phyloP scores from a whole-genome alignment of 2,888 invertebrate genomes.

The Latheticus oryzae region DNA sequence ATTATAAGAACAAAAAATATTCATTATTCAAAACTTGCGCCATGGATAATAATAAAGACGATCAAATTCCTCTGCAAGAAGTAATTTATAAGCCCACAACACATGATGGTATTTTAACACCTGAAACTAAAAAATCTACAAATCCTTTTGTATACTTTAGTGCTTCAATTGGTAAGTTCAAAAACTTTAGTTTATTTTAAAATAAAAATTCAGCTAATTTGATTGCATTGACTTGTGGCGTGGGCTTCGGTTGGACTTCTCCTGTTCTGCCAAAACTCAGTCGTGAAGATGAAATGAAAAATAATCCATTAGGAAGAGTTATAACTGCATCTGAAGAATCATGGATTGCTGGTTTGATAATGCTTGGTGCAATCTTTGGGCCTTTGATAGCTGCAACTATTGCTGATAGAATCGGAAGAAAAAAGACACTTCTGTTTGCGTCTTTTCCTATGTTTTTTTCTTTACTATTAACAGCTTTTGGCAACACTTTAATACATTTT shows the following conservation, averaged over 20 bases:
- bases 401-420: constrained; percentile 68
- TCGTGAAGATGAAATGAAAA: neutral
- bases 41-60: constrained; percentile 1
- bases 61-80: constrained; percentile 14
- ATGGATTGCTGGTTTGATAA: constrained; percentile 50
- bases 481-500: constrained; percentile 45
- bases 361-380: constrained; percentile 51
- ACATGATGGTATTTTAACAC: neutral
- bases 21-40: too few species aligned
- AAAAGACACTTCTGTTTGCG: constrained; percentile 73
- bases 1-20: too few species aligned
- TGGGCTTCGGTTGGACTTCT: constrained; percentile 28
- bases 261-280: constrained; percentile 28
- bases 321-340: constrained; percentile 49
- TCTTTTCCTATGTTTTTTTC: constrained; percentile 73
- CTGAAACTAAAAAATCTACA: neutral
- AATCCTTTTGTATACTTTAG: constrained; percentile 2
- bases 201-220: constrained; percentile 21
- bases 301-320: constrained; percentile 48
- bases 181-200: constrained; percentile 2
- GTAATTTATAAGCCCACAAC: constrained; percentile 15
- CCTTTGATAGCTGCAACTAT: constrained; percentile 48
- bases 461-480: constrained; percentile 45
- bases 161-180: constrained; percentile 9
- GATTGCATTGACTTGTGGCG: constrained; percentile 13